Base-by-base conservation (phyloP, 2,888 invertebrate species). In the Stenodema calcarata region DNA sequence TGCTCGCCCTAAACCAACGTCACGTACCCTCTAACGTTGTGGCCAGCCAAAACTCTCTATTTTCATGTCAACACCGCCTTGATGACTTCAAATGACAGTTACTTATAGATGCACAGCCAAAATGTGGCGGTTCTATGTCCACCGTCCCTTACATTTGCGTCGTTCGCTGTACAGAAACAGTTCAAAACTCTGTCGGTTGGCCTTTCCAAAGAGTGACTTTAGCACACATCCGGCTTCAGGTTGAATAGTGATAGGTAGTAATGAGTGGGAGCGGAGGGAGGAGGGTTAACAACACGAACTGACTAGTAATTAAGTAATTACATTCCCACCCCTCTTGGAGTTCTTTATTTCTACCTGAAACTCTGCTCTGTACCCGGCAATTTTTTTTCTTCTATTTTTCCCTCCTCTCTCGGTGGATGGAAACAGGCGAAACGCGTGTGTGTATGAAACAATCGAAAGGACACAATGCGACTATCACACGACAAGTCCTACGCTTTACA, bases 221-320 rank as follows among this genome's bases (percentile, higher is more conserved):
- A 35, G 35, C 35, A 35, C 35, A 62, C 62, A 62, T 62, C 62
- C 62, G 62, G 23, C 62, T 62, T 62, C 62, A 54, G n/a, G 62
- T 62, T 62, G 62, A 62, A 62, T 62, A 62, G 62, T 62, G 62
- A 62, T 62, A 62, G 62, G 18, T 62, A 62, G 62, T 11, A 23
- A 62, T 27, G 23, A 11, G n/a, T n/a, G n/a, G n/a, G n/a, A n/a
- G n/a, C n/a, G 62, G 62, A 62, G 27, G 62, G 23, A 27, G 27
- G 23, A 23, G 62, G 62, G 23, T 62, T 62, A 62, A 62, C 62
- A 62, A 18, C 62, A 62, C 62, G 62, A 62, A 23, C 62, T 23
- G 62, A 62, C 62, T 62, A 62, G 62, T 62, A 62, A 62, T 62
- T 62, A 62, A 62, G 62, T 62, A 62, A 62, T 62, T 62, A 62